Evolutionary conservation across 2,797 vertebrate genomes (phyloP).

Genomic region (Neosilurus mollespiculum): DNA sequence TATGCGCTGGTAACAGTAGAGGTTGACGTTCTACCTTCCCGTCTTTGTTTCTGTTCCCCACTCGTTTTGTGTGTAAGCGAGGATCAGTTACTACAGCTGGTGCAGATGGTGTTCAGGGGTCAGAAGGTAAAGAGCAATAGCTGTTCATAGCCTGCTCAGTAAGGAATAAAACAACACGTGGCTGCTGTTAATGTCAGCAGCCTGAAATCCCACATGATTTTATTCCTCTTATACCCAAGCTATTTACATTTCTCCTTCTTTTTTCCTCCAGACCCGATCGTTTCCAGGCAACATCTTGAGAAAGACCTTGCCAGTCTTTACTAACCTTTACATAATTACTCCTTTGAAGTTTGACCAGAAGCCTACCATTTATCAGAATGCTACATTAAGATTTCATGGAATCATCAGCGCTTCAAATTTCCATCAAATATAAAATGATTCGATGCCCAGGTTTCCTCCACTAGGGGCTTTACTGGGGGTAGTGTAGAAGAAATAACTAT

Average conservation of each 20-base stretch:
- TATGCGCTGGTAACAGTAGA: slow-evolving; percentile 25
- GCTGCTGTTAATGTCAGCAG: neutral
- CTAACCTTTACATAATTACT: too few relatives aligned
- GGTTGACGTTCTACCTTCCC: slow-evolving; percentile 28
- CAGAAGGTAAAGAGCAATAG: neutral
- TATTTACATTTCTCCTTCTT: neutral
- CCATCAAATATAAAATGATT: too few relatives aligned
- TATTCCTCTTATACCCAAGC: neutral
- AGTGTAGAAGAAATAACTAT: too few relatives aligned
- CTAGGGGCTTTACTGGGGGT: too few relatives aligned
- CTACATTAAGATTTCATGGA: too few relatives aligned
- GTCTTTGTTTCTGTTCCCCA: slow-evolving; percentile 38
- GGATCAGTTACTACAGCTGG: slow-evolving; percentile 10
- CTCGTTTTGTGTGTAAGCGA: neutral
- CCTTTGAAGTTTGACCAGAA: too few relatives aligned
- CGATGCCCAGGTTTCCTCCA: too few relatives aligned
- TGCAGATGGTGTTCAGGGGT: slow-evolving; percentile 14
- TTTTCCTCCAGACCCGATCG: too few relatives aligned
- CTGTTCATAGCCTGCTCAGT: neutral
- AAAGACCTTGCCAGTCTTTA: too few relatives aligned
- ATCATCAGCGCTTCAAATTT: too few relatives aligned
- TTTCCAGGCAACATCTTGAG: too few relatives aligned
- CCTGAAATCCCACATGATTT: neutral
- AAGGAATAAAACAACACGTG: neutral
- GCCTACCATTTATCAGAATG: too few relatives aligned